Percentiles rank a stretch among this genome's conserved stretches.
Conservation (phyloP, 2,888 invertebrate species). For the Pandemis heparana region DNA sequence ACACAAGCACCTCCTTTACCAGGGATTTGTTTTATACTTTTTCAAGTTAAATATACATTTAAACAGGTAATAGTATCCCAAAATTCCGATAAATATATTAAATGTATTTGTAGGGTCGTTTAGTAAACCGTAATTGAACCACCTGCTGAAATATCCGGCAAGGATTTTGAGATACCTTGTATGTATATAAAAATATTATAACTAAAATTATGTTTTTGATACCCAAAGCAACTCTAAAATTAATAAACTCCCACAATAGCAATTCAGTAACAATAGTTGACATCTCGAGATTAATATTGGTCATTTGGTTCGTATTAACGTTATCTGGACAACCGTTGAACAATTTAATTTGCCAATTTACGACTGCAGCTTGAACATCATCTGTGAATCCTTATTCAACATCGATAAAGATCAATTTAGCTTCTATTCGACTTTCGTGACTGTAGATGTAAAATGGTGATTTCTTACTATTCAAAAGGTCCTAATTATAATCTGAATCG, state of each 20-base stretch:
- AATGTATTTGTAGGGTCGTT: no score
- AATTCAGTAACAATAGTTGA: slow-evolving; percentile 70
- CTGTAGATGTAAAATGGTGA: slow-evolving; percentile 45
- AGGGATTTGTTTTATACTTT: no score
- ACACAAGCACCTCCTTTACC: no score
- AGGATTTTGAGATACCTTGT: no score
- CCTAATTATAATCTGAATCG: slow-evolving; percentile 85
- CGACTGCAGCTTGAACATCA: slow-evolving; percentile 9
- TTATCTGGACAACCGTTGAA: slow-evolving; percentile 62
- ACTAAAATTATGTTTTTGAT: slow-evolving; percentile 3
- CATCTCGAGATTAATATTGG: slow-evolving; percentile 79
- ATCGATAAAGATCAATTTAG: slow-evolving; percentile 17
- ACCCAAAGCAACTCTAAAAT: slow-evolving; percentile 48
- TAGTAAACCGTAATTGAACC: no score
- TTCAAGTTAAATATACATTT: no score
- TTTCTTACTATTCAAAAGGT: slow-evolving; percentile 67
- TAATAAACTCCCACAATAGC: slow-evolving; percentile 56
- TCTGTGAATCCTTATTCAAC: slow-evolving; percentile 5
- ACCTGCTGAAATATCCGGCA: no score
- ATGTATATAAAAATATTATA: no score
- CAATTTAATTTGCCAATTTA: slow-evolving; percentile 48
- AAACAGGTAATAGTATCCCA: no score
- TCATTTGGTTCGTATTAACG: slow-evolving; percentile 74
- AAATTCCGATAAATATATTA: no score
- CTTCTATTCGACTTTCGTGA: slow-evolving; percentile 22